These are phyloP conservation scores for Probosciger aterrimus DNA, from an alignment of 2,113 vertebrate species.

Conservation along the genomic window DNA sequence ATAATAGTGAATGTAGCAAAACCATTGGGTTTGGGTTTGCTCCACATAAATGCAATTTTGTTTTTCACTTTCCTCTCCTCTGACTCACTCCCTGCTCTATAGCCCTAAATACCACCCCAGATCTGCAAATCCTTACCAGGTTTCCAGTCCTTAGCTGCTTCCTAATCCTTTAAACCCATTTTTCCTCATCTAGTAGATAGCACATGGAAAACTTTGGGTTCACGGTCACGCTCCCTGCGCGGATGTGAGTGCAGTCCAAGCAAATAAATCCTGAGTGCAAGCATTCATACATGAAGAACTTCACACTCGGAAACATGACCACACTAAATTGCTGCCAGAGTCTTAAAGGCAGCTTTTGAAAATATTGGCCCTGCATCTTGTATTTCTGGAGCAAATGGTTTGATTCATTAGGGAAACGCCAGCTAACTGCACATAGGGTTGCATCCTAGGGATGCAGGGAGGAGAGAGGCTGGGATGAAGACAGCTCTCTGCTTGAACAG, in stretches of 20 bases:
- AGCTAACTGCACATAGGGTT: not conserved
- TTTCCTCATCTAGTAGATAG: not conserved
- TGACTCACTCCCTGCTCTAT: not conserved
- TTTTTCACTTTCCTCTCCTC: not conserved
- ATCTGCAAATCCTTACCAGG: not conserved
- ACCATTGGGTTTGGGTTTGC: not conserved
- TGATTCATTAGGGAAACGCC: conserved; percentile 28
- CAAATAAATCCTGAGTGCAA: conserved; percentile 57
- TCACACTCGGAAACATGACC: conserved; percentile 54
- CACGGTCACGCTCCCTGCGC: not conserved
- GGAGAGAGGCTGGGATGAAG: not conserved
- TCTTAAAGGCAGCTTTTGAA: conserved; percentile 57
- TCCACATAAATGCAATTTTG: not conserved
- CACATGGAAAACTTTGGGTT: not conserved
- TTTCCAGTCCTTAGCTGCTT: conserved; percentile 6
- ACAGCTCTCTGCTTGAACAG: not conserved
- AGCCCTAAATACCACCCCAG: not conserved
- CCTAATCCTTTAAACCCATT: not conserved
- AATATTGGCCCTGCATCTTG: conserved; percentile 26
- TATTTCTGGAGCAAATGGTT: conserved; percentile 29
- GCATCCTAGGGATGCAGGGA: not conserved
- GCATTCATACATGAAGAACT: conserved; percentile 56
- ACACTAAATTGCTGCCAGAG: conserved; percentile 38
- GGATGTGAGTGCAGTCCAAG: conserved; percentile 22
- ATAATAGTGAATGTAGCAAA: not conserved